Base-by-base conservation (phyloP, 2,888 invertebrate species). In the Platynereis dumerilii region DNA sequence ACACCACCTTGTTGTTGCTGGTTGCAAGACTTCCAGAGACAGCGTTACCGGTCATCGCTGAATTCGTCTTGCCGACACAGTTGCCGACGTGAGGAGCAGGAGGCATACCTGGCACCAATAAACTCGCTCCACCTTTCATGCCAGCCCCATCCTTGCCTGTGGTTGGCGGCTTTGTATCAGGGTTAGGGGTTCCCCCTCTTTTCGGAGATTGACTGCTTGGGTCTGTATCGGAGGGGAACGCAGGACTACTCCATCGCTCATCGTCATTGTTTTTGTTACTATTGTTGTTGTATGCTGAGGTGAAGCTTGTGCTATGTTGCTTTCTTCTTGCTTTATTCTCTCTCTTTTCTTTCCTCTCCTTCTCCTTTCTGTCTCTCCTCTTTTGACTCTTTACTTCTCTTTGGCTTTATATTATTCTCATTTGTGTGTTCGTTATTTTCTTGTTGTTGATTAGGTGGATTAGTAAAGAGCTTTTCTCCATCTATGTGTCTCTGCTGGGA, bases 171-270 rank as follows among this genome's bases (percentile, higher is more conserved):
- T 34, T 61, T 27, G 39, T 54, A 24, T 60, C 64, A 2, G 45
- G 20, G 22, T 28, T 39, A 20, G 44, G 53, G n/a, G 58, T 22
- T 24, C 45, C 28, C n/a, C 42, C 60, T 48, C 55, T 59, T 55
- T 67, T 61, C 26, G 73, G 69, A 24, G 65, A 65, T 48, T 69
- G 69, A 65, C 78, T 80, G 58, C 76, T 76, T 58, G 78, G 78
- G 39, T 96, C 96, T 69, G 96, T 95, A 80, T 96, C 96, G 0
- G 96, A 96, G 76, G 96, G 96, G 80, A 96, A 96, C 0, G 94
- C 94, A 90, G 85, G 86, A 65, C 95, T 95, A 78, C 95, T 95
- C 0, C 95, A 95, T 52, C 95, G 87, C 75, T 93, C 92, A 90
- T 45, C 82, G 20, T 80, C 89, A n/a, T n/a, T n/a, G 87, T 78